Base-by-base conservation (phyloP, 2,797 vertebrate species). In the Dendrocincla tyrannina region DNA sequence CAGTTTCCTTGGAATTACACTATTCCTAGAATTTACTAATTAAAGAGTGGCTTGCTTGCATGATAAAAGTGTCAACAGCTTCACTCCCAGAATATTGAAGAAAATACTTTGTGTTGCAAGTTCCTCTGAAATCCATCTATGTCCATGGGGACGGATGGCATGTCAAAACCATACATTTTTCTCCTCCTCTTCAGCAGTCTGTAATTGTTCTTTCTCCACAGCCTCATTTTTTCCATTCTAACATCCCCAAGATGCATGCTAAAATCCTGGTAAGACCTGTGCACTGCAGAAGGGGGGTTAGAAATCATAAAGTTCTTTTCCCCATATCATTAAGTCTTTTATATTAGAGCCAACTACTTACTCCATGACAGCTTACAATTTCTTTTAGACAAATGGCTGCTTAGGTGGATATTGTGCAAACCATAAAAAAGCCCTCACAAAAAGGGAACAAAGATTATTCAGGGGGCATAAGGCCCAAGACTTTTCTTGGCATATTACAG, bases 171-270 rank as follows among this genome's bases (percentile, higher is more conserved):
- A 20, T 20, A n/a, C 0, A 8, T 23, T 80, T 28, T 67, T 16
- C 13, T n/a, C 14, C 12, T 10, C 8, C 8, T 33, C 20, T 49
- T 89, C 0, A 8, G 27, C 11, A 49, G 7, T 59, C 72, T 53
- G 18, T 20, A 53, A 6, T 39, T 85, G 12, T 82, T 85, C 47
- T 62, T 85, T 58, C 37, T 76, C 15, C n/a, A 35, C 10, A 50
- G 28, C 11, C 27, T 84, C 6, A 17, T 41, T 44, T 86, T 80
- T 76, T 73, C 49, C 39, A 39, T 55, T 64, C 19, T 39, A 32
- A 2, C 0, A 1, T 30, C 27, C 25, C 17, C 0, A 0, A 72
- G 32, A 32, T 25, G 11, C 8, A n/a, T 39, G 37, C 17, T 73
- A 59, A 93, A 78, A 82, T 55, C 35, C 15, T 58, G 24, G 3